These are phyloP conservation scores for Sipha flava DNA, from an alignment of 1,140 invertebrate species.

Conservation along the genomic window DNA sequence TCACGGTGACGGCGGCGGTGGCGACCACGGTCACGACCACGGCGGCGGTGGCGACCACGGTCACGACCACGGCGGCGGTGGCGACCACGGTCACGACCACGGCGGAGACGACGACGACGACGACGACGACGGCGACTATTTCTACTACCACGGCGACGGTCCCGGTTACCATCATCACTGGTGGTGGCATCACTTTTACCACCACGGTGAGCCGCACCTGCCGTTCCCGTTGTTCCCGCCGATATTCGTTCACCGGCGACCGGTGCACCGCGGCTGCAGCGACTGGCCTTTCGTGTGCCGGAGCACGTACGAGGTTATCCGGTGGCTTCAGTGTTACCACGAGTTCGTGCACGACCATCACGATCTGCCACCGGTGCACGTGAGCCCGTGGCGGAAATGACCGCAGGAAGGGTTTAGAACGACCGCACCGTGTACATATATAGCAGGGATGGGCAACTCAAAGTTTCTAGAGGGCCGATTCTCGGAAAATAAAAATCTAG, in stretches of 20 bases:
- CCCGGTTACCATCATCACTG: background rate
- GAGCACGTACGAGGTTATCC: background rate
- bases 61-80: background rate
- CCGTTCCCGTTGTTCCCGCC: constrained; percentile 14
- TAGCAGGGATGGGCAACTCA: no score
- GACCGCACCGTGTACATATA: no score
- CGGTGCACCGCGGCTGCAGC: background rate
- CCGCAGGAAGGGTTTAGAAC: no score
- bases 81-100: background rate
- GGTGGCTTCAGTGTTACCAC: constrained; percentile 17
- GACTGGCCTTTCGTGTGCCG: background rate
- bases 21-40: background rate
- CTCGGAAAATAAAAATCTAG: no score
- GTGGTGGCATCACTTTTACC: constrained; percentile 11
- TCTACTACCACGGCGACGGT: background rate
- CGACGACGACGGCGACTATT: background rate
- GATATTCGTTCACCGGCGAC: background rate
- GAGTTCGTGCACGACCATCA: background rate
- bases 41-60: background rate
- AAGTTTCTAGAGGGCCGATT: no score
- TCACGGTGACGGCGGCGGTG: background rate
- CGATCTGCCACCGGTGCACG: background rate
- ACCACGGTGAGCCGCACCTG: background rate
- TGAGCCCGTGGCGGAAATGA: background rate
- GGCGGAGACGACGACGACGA: background rate